A percentile compares a stretch with the other conserved stretches of the same genome.
phyloP scores from a whole-genome alignment of 2,888 invertebrate genomes.

The Eledona agricola region DNA sequence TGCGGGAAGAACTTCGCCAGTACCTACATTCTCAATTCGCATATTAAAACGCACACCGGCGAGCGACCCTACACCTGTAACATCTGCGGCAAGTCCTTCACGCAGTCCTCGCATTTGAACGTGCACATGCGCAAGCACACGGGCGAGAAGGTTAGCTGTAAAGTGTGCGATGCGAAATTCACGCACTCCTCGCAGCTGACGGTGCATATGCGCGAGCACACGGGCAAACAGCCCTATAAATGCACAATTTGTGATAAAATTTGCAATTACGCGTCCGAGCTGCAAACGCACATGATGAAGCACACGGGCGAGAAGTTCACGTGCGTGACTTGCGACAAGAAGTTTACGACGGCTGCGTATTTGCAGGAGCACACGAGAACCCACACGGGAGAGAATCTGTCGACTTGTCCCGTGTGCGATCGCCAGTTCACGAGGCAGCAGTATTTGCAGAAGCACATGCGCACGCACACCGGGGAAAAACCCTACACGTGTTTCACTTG shows the following conservation, averaged over 20 bases:
- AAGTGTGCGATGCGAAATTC: slow-evolving; percentile 56
- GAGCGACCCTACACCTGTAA: slow-evolving; percentile 69
- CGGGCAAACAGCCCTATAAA: slow-evolving; percentile 59
- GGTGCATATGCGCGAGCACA: slow-evolving; percentile 60
- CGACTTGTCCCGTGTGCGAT: slow-evolving; percentile 59
- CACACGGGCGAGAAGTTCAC: slow-evolving; percentile 58
- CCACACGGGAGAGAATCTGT: slow-evolving; percentile 61
- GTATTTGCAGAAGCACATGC: slow-evolving; percentile 64
- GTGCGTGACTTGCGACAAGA: slow-evolving; percentile 57
- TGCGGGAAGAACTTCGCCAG: slow-evolving; percentile 64
- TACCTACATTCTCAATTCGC: slow-evolving; percentile 69
- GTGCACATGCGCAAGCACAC: slow-evolving; percentile 69
- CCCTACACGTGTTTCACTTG: slow-evolving; percentile 57
- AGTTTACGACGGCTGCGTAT: slow-evolving; percentile 58
- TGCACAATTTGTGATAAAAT: slow-evolving; percentile 59
- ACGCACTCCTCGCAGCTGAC: slow-evolving; percentile 60
- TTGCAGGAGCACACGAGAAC: slow-evolving; percentile 55
- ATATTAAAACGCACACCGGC: slow-evolving; percentile 70
- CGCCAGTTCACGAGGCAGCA: slow-evolving; percentile 67
- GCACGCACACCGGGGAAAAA: slow-evolving; percentile 65
- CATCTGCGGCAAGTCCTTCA: slow-evolving; percentile 68
- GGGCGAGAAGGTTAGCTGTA: slow-evolving; percentile 63
- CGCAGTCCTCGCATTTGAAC: slow-evolving; percentile 69
- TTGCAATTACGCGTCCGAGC: slow-evolving; percentile 57
- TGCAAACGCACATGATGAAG: slow-evolving; percentile 58